These are phyloP conservation scores for Acanthoscelides obtectus DNA, from an alignment of 2,888 invertebrate species.

Conservation along the genomic window DNA sequence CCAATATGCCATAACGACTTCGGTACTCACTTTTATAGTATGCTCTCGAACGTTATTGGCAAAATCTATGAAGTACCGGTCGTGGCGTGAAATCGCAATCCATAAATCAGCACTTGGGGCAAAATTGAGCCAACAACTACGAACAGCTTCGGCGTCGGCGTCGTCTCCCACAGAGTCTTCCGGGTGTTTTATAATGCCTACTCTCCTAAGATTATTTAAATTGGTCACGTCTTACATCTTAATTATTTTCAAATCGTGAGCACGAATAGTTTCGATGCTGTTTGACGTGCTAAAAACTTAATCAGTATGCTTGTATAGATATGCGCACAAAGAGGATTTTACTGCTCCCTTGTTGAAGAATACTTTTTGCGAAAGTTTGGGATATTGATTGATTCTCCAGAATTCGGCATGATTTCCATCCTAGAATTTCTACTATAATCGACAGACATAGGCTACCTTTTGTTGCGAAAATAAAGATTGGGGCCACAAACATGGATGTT, in stretches of 20 bases:
- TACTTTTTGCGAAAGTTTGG: too few relatives aligned
- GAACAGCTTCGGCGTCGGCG: background rate
- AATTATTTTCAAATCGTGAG: constrained; percentile 9
- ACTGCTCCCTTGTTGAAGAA: too few relatives aligned
- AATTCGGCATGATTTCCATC: too few relatives aligned
- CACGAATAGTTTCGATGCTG: constrained; percentile 1
- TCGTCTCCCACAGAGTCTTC: constrained; percentile 4
- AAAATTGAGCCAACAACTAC: constrained; percentile 1
- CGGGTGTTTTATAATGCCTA: constrained; percentile 10
- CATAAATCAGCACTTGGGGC: background rate
- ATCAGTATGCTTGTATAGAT: constrained; percentile 4
- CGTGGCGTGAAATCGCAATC: background rate
- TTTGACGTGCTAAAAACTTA: constrained; percentile 5
- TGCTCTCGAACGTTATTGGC: background rate
- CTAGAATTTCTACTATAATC: too few relatives aligned
- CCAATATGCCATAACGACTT: background rate
- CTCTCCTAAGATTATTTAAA: constrained; percentile 8
- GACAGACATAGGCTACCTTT: too few relatives aligned
- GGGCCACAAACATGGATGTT: too few relatives aligned
- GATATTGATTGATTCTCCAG: too few relatives aligned
- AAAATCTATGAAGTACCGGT: background rate
- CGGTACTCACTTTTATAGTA: background rate
- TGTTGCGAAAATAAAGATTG: too few relatives aligned
- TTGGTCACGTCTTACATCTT: constrained; percentile 13
- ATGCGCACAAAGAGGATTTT: constrained; percentile 1